phyloP scores from a whole-genome alignment of 53 echinoderm and acorn worm species.

The Pentamera pediparva region DNA sequence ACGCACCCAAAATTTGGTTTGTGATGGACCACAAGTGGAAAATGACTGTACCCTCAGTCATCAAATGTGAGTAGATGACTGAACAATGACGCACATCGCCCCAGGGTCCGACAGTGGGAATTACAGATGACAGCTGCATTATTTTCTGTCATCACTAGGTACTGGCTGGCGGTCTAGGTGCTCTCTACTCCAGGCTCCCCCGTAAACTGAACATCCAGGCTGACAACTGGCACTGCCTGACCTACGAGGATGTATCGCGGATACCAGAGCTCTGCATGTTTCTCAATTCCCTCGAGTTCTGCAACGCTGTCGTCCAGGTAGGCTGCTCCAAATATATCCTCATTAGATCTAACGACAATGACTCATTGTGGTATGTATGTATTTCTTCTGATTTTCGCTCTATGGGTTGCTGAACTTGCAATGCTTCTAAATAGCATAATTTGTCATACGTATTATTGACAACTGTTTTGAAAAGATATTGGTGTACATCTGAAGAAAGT shows the following conservation, averaged over 20 bases:
- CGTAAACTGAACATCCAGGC: constrained; percentile 64
- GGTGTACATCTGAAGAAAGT: too few species aligned
- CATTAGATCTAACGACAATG: background rate
- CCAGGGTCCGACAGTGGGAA: too few species aligned
- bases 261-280: constrained; percentile 84
- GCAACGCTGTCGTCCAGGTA: constrained; percentile 99
- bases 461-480: too few species aligned
- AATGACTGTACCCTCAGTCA: too few species aligned
- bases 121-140: too few species aligned
- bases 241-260: constrained; percentile 57
- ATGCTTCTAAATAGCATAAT: too few species aligned
- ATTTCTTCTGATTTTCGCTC: too few species aligned
- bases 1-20: background rate
- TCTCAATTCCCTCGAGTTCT: constrained; percentile 94
- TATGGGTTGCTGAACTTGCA: too few species aligned
- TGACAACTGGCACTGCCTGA: constrained; percentile 88
- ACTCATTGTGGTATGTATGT: background rate
- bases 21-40: background rate
- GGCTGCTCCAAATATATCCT: background rate
- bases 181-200: constrained; percentile 77
- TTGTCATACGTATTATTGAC: too few species aligned
- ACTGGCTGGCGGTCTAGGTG: constrained; percentile 84
- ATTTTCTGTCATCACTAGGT: constrained; percentile 41
- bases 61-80: too few species aligned
- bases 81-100: too few species aligned